Base-by-base conservation (phyloP, 2,113 vertebrate genomes). In the Ciconia maguari region DNA sequence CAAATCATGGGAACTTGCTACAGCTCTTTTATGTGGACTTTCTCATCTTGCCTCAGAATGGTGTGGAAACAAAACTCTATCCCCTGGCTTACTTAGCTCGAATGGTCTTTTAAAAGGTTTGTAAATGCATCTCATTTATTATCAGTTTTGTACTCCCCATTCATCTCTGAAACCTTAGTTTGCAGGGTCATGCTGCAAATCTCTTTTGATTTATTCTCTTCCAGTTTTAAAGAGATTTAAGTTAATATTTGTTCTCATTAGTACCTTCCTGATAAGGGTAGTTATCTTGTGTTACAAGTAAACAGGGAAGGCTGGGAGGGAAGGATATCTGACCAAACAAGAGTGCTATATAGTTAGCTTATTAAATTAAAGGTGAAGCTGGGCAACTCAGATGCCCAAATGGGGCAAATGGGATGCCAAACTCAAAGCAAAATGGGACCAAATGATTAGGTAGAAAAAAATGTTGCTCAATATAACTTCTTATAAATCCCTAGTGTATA, bases 131-230 rank as follows among this genome's bases (percentile, higher is more conserved):
- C 38, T 77, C 10, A 84, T 95, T 96, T 81, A 61, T 88, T 85
- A 65, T 17, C 48, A 90, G 20, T 48, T 92, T 95, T 70, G 36
- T 58, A 77, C 90, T 83, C 4, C 38, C 38, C 38, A 15, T 87
- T 97, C 29, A 86, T 86, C 34, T 96, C 72, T 89, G 38, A 94
- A 92, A 94, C 10, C 46, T 90, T 83, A 62, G 34, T 72, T 97
- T 94, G 26, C 16, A 90, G 24, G 58, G 21, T 62, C 71, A 68
- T 27, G 19, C 32, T 95, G 60, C 38, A 94, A 94, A 92, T 78
- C 21, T 80, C 30, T 49, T 78, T 86, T 94, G 19, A 36, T 91
- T 93, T 96, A 84, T 85, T 41, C 64, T 44, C 34, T 65, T 38
- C 27, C 36, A 87, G 44, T 82, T 91, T 85, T 94, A 70, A 76